Conservation (phyloP, 2,888 invertebrate genomes). For the Andrena dorsata region DNA sequence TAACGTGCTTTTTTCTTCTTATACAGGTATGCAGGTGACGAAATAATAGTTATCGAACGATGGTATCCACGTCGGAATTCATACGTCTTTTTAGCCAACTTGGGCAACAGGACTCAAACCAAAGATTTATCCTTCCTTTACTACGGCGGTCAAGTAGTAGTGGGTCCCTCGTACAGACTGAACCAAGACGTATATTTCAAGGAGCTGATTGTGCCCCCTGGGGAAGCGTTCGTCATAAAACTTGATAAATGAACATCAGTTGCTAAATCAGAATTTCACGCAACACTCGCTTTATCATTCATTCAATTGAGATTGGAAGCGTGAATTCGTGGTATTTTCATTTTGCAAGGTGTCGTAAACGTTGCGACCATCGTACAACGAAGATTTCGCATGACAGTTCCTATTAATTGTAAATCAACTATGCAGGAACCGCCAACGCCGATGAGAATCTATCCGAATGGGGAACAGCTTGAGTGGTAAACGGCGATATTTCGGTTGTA, state of each 20-base stretch:
- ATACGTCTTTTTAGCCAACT: slow-evolving; percentile 91
- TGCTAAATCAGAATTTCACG: slow-evolving; percentile 1
- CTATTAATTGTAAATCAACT: slow-evolving; percentile 41
- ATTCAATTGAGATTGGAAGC: slow-evolving; percentile 30
- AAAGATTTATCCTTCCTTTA: slow-evolving; percentile 91
- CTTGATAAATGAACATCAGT: slow-evolving; percentile 86
- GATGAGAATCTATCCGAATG: background rate
- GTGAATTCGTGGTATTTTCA: slow-evolving; percentile 36
- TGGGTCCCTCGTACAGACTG: slow-evolving; percentile 85
- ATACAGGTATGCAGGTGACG: slow-evolving; percentile 87
- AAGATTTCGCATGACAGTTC: slow-evolving; percentile 53
- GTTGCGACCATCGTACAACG: slow-evolving; percentile 57
- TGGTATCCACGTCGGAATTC: slow-evolving; percentile 92
- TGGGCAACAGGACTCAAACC: slow-evolving; percentile 87
- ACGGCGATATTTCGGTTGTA: slow-evolving; percentile 1
- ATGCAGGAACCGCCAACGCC: slow-evolving; percentile 24
- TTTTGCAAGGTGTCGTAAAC: slow-evolving; percentile 25
- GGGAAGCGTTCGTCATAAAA: slow-evolving; percentile 88
- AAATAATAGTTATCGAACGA: slow-evolving; percentile 90
- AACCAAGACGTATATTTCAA: slow-evolving; percentile 86
- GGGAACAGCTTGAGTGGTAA: background rate
- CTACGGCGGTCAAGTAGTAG: slow-evolving; percentile 89
- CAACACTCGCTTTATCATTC: slow-evolving; percentile 23
- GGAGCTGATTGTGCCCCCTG: slow-evolving; percentile 86
- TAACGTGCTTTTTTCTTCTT: slow-evolving; percentile 14